Base-by-base conservation (phyloP, 2,113 vertebrate species). In the Abramis brama region DNA sequence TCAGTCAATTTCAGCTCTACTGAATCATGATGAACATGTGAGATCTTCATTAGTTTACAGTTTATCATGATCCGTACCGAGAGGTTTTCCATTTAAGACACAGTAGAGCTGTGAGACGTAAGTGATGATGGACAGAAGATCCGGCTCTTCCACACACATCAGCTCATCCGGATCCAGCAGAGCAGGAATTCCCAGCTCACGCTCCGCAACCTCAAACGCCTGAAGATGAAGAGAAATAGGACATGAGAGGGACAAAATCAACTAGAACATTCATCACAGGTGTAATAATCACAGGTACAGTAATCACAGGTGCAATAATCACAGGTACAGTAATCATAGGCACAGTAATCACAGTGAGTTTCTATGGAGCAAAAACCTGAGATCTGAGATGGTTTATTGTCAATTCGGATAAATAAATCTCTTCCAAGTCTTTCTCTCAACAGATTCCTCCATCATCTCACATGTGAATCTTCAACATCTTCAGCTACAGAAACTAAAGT, bases 91-190 rank as follows among this genome's bases (percentile, higher is more conserved):
- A 83, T 95, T 95, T 86, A 99, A 99, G 92, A 96, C 95, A 95
- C 98, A 97, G 92, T 99, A 97, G 91, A 97, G 98, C 94, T 98
- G 98, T 0, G 98, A 99, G 84, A 99, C 96, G 0, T 99, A 99
- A 64, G 98, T 99, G 95, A 99, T 98, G 91, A 99, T 93, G 92
- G 97, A 99, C 66, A 99, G 97, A 60, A 97, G 95, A 91, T 99
- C 97, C 0, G 98, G 98, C 30, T 99, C 96, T 83, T 94, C 95
- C 98, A 98, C 98, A 83, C 97, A 97, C 87, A 99, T 97, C 98
- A 99, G 98, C 91, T 99, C 97, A 21, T 94, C 96, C 85, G 98
- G 94, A 92, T 99, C 97, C 91, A 99, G 92, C 83, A 99, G 94
- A 27, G 98, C 97, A 0, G 98, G 97, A 88, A 99, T 99, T 36